These are phyloP conservation scores for Dromiciops gliroides DNA, from an alignment of 2,113 vertebrate genomes.

Conservation along the genomic window DNA sequence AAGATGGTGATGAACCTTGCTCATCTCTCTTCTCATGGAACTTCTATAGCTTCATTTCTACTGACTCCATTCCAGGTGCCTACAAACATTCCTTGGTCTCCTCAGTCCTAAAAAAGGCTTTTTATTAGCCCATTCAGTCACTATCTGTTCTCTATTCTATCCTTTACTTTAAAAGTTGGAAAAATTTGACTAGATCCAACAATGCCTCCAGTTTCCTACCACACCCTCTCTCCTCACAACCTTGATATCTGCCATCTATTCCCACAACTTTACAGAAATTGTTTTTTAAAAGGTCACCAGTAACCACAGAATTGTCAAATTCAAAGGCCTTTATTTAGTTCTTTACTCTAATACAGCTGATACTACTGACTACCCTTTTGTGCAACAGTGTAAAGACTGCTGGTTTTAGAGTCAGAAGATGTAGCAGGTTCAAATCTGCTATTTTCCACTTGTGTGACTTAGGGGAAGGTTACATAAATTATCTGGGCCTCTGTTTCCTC, in stretches of 20 bases:
- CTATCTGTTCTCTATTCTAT: background rate
- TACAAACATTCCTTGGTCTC: background rate
- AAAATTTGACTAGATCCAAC: background rate
- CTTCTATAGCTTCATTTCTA: background rate
- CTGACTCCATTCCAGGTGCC: background rate
- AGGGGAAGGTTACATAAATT: background rate
- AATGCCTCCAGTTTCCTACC: background rate
- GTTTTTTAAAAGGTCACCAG: background rate
- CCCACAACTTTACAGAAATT: background rate
- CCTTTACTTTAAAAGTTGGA: background rate
- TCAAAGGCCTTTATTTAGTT: background rate
- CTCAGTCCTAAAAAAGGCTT: no score
- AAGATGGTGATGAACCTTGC: background rate
- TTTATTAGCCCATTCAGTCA: background rate
- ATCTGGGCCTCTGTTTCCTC: background rate
- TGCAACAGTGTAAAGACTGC: no score
- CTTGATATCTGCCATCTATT: background rate
- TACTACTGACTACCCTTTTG: background rate
- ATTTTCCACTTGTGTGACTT: background rate
- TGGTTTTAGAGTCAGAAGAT: background rate
- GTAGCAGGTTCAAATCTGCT: background rate
- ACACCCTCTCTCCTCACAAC: background rate
- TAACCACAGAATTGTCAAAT: background rate
- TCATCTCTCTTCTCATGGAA: background rate
- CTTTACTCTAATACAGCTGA: background rate